Percentiles rank a stretch among this genome's conserved stretches.
Conservation (phyloP, 2,888 invertebrate genomes). For the Campopleginae sp. region DNA sequence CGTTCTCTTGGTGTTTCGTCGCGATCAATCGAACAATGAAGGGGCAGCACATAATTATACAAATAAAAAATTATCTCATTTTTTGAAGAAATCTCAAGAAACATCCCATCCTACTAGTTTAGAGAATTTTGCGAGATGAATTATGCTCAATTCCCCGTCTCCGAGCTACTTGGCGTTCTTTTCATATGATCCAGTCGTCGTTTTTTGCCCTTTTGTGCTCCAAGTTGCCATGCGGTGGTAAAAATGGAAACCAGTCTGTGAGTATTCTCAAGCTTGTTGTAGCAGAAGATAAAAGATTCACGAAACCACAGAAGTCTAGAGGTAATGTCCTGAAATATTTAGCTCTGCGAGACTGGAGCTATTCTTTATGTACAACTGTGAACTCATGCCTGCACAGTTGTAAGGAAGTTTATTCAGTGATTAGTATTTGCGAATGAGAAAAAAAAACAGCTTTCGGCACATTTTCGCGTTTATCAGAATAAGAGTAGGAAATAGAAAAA, state of each 20-base stretch:
- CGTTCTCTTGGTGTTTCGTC: constrained; percentile 2
- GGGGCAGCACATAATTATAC: background rate
- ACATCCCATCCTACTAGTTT: background rate
- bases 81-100: background rate
- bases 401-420: background rate
- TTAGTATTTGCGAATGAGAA: background rate
- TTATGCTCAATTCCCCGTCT: background rate
- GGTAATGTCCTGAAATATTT: constrained; percentile 53
- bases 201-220: constrained; percentile 5
- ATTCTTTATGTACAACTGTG: constrained; percentile 19
- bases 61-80: background rate
- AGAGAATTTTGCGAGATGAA: background rate
- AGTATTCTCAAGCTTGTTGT: constrained; percentile 33
- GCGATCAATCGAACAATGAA: background rate
- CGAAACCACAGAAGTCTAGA: constrained; percentile 30
- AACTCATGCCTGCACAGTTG: background rate
- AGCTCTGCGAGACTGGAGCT: constrained; percentile 3
- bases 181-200: background rate
- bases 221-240: background rate
- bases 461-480: background rate
- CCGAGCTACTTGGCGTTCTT: background rate
- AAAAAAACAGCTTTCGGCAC: background rate
- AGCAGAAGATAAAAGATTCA: constrained; percentile 43
- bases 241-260: background rate
- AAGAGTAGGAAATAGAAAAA: background rate